A percentile compares a stretch with the other conserved stretches of the same genome.
These are phyloP conservation scores for Lonchura striata DNA, from an alignment of 2,113 vertebrate species.

Conservation along the genomic window DNA sequence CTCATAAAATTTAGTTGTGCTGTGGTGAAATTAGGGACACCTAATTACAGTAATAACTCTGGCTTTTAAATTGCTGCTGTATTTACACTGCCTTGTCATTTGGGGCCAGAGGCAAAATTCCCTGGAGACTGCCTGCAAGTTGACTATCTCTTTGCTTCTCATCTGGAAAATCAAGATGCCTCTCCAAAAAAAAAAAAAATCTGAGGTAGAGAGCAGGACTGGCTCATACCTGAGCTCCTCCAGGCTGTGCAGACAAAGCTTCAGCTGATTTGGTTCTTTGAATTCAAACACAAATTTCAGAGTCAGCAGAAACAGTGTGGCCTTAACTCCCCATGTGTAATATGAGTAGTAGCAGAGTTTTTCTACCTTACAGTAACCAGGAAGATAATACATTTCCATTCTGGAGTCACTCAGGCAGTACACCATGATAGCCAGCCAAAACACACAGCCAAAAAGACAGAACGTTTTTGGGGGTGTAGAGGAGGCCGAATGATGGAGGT, in stretches of 20 bases:
- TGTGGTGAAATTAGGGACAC: not conserved
- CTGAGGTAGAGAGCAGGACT: not conserved
- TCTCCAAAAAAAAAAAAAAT: not conserved
- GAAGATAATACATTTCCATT: not conserved
- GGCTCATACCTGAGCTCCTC: not conserved
- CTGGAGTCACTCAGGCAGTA: not conserved
- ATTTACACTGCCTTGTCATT: not conserved
- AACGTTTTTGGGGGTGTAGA: not conserved
- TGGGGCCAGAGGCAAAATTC: not conserved
- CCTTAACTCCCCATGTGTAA: not conserved
- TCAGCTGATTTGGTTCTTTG: not conserved
- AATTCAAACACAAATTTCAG: constrained; percentile 7
- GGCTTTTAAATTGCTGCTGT: not conserved
- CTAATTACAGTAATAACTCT: not conserved
- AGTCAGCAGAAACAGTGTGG: not conserved
- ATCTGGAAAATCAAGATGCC: not conserved
- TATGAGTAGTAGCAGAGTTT: not conserved
- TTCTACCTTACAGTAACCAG: not conserved
- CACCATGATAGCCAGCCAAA: not conserved
- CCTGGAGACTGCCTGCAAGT: not conserved
- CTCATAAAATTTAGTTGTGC: not conserved
- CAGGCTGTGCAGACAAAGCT: not conserved
- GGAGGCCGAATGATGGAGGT: not conserved
- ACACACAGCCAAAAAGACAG: not conserved
- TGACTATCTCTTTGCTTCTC: not conserved